Base-by-base conservation (phyloP, 2,888 invertebrate species). In the Copidosoma aretas region DNA sequence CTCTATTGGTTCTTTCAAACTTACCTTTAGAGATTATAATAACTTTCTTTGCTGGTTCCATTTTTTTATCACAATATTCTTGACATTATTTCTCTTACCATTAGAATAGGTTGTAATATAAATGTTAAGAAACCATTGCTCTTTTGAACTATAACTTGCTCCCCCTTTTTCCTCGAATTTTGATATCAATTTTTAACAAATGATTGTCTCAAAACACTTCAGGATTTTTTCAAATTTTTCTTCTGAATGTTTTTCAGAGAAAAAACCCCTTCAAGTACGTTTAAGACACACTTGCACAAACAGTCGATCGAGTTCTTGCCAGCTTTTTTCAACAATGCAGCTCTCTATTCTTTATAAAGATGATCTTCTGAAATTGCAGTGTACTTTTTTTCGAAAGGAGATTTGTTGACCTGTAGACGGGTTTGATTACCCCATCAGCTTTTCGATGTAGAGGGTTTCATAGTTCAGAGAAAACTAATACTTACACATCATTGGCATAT, bases 241-340 rank as follows among this genome's bases (percentile, higher is more conserved):
- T 5, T 32, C 8, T 32, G 32, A 32, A 3, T 32, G 8, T 32
- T 32, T 32, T 32, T 32, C 32, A 32, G 32, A 32, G 32, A 32
- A 32, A 65, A 43, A 12, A 54, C 59, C 5, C 58, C 58, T 2
- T 19, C 12, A 2, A 60, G 24, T 15, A 49, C 46, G n/a, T 60
- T 60, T 22, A 60, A 46, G 19, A 46, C 46, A 24, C 60, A 58
- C 41, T 58, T 39, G 22, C 58, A 58, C 19, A 58, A 39, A n/a
- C 41, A 58, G n/a, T 25, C 15, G 21, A 58, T 22, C 2, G 39
- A n/a, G 10, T 17, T 19, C 10, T 58, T 41, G 15, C n/a, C 51
- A 10, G 19, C 58, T 39, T 17, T 14, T 56, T 56, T 56, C 15
- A 56, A 22, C 25, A 56, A 22, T 21, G 15, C n/a, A 24, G 10